Conservation (phyloP, 2,888 invertebrate genomes). For the Cephalotes varians region DNA sequence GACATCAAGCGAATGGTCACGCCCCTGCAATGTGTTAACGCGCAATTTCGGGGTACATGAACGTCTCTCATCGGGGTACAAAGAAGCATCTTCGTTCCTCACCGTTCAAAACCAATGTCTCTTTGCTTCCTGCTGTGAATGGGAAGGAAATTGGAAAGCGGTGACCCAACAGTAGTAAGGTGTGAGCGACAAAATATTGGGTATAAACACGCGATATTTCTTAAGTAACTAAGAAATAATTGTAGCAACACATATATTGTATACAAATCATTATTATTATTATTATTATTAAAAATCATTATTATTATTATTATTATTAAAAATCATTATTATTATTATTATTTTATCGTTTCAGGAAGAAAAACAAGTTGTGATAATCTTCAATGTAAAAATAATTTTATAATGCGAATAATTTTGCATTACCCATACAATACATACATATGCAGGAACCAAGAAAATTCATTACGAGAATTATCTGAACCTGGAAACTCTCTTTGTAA, state of each 20-base stretch:
- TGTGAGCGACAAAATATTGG: not conserved
- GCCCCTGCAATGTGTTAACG: slow-evolving; percentile 75
- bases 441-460: not conserved
- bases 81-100: slow-evolving; percentile 27
- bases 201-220: not conserved
- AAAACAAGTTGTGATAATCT: not conserved
- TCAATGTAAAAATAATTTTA: not conserved
- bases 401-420: not conserved
- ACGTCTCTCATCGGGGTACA: slow-evolving; percentile 75
- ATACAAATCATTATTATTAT: not conserved
- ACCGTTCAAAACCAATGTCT: not conserved
- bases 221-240: not conserved
- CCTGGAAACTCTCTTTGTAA: not conserved
- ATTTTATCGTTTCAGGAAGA: not conserved
- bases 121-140: slow-evolving; percentile 50
- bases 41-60: slow-evolving; percentile 83
- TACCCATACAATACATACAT: not conserved
- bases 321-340: slow-evolving; percentile 1
- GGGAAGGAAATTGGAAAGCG: slow-evolving; percentile 6
- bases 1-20: slow-evolving; percentile 72
- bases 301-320: not conserved
- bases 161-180: not conserved
- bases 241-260: not conserved
- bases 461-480: not conserved
- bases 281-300: not conserved